Percentiles rank a stretch among this genome's conserved stretches.
These are phyloP conservation scores for Mythimna loreyi DNA, from an alignment of 2,888 invertebrate genomes.

Conservation along the genomic window DNA sequence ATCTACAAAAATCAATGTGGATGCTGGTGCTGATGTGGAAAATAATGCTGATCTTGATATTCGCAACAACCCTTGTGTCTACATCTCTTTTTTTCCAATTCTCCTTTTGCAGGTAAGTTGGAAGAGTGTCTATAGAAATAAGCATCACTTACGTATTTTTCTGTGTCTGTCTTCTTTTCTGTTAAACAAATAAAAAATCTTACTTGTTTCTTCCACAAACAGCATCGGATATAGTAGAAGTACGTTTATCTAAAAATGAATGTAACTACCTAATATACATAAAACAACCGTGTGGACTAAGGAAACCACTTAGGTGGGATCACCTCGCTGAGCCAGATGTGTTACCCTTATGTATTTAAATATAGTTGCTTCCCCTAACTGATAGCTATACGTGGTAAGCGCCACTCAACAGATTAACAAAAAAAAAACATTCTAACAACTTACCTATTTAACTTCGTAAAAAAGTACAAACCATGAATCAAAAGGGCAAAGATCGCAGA, in stretches of 20 bases:
- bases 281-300: conserved; percentile 19
- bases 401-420: neutral
- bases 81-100: too few relatives aligned
- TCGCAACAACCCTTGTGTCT: too few relatives aligned
- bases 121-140: too few relatives aligned
- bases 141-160: too few relatives aligned
- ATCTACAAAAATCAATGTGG: too few relatives aligned
- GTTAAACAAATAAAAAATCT: too few relatives aligned
- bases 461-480: neutral
- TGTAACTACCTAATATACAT: neutral
- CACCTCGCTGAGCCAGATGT: conserved; percentile 53
- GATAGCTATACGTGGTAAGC: neutral
- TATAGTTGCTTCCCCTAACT: conserved; percentile 56
- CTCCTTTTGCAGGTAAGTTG: too few relatives aligned
- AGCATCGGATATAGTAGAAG: too few relatives aligned
- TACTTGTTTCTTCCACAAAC: too few relatives aligned
- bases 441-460: neutral
- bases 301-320: conserved; percentile 36
- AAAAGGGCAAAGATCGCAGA: neutral
- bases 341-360: conserved; percentile 58
- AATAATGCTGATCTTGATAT: too few relatives aligned
- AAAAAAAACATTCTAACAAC: neutral
- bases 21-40: too few relatives aligned
- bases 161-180: too few relatives aligned
- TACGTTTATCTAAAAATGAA: neutral